Base-by-base conservation (phyloP, 2,113 vertebrate species). In the Gymnogyps californianus region DNA sequence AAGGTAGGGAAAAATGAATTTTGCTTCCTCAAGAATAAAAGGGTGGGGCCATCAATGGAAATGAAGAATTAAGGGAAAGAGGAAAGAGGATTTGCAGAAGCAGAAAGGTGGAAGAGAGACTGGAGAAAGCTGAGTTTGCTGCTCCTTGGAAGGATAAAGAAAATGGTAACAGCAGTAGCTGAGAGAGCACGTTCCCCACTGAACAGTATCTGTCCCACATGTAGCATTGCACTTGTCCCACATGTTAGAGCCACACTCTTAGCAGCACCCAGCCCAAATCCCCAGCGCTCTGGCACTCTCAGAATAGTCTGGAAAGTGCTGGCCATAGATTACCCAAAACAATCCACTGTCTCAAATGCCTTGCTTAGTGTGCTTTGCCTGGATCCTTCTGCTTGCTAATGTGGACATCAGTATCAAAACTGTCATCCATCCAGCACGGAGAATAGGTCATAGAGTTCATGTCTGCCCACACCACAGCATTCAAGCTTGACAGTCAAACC, bases 21-120 rank as follows among this genome's bases (percentile, higher is more conserved):
- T 80, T 70, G 4, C 34, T 44, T 88, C 49, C 40, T 70, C 24
- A n/a, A 58, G 17, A n/a, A 24, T 36, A 21, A 58, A 90, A 85
- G 46, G 3, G n/a, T n/a, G n/a, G 8, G 10, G 7, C 3, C 2
- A 4, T 26, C 13, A 42, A 3, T 24, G 4, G 61, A 71, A 80
- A 75, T 25, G 8, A 57, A 75, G 8, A 83, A 79, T 47, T 42
- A 58, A 4, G 2, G 18, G 25, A 55, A 93, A 74, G 44, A 82
- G 17, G 25, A 58, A 58, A 62, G 31, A 74, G 7, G 20, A 7
- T 44, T 46, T 75, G 13, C 26, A 57, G 62, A 66, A 69, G 36
- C 16, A 81, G 62, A 32, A 64, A 47, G 11, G 20, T 66, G 20
- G 24, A 71, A 83, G 42, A 42, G 5, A 86, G 21, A 11, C 15